Conservation (phyloP, 1,140 invertebrate genomes). For the Sinonovacula constricta region DNA sequence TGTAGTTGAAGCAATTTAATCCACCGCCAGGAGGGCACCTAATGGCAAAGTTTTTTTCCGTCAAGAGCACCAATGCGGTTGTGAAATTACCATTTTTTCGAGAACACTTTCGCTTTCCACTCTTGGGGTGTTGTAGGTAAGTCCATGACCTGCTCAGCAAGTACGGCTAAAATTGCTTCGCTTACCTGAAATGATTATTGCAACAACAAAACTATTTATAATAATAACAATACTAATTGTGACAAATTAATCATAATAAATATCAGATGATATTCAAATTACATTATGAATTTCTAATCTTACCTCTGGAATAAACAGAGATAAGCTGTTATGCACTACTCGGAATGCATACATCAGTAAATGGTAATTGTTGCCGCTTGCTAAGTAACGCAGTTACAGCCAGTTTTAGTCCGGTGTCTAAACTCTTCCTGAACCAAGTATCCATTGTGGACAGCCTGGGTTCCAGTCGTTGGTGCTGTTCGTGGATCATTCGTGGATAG, state of each 20-base stretch:
- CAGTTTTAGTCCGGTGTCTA: neutral
- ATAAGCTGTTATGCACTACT: neutral
- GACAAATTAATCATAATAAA: neutral
- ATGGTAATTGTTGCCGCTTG: no score
- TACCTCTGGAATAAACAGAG: no score
- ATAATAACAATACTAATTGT: neutral
- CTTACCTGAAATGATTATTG: neutral
- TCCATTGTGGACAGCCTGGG: neutral
- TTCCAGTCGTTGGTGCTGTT: neutral
- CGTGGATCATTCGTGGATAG: neutral
- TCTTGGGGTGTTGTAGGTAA: slow-evolving; percentile 1
- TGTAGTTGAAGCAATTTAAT: slow-evolving; percentile 74
- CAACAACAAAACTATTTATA: neutral
- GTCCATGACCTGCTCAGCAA: neutral
- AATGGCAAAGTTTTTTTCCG: slow-evolving; percentile 77
- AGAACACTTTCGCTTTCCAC: slow-evolving; percentile 23
- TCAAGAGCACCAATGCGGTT: slow-evolving; percentile 76
- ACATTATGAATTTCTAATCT: neutral
- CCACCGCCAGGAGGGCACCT: slow-evolving; percentile 65
- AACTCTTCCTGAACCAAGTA: neutral
- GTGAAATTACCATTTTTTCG: slow-evolving; percentile 74
- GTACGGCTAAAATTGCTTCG: neutral
- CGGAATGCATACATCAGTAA: neutral
- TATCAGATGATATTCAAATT: neutral
- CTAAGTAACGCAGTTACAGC: neutral